Base-by-base conservation (phyloP, 1,140 invertebrate species). In the Drosophila pachea region DNA sequence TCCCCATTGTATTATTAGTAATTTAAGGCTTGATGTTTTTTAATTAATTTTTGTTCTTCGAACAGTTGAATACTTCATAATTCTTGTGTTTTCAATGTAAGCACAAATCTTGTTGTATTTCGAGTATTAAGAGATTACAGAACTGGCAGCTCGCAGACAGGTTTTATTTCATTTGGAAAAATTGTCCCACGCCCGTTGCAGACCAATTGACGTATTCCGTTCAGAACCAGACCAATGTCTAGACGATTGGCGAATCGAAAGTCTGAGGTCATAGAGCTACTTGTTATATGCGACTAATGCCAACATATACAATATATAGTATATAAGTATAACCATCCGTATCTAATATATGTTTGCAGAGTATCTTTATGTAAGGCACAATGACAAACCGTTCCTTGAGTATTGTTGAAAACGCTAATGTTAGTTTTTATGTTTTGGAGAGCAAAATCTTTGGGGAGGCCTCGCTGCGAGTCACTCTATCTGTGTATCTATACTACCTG, bases 151-250 rank as follows among this genome's bases (percentile, higher is more conserved):
- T 61, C 47, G 55, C 66, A 45, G 22, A 64, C 32, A 29, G 36
- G 40, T 16, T 35, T 59, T 64, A 53, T 35, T 40, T 11, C 32
- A 7, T n/a, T 38, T 33, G 42, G 5, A 22, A 42, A 67, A 55
- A 59, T 35, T 67, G 49, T 59, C 74, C 60, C 70, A 68, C 61
- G 69, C 69, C 32, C 22, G 68, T 31, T 48, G 54, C 47, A 45
- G 79, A 83, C 79, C 78, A 82, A 76, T 83, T 83, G 79, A 83
- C 78, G 73, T 76, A 68, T 75, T 64, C 50, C 67, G 54, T 63
- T 72, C 60, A 76, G 63, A 73, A 73, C 68, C 79, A 83, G 76
- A 86, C 73, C 76, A 62, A 63, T 84, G 79, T 86, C 79, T 84
- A 84, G 79, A 84, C 81, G 50, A 33, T 68, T 38, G 64, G 59